These are phyloP conservation scores for Huso huso DNA, from an alignment of 2,797 vertebrate species.

Conservation along the genomic window DNA sequence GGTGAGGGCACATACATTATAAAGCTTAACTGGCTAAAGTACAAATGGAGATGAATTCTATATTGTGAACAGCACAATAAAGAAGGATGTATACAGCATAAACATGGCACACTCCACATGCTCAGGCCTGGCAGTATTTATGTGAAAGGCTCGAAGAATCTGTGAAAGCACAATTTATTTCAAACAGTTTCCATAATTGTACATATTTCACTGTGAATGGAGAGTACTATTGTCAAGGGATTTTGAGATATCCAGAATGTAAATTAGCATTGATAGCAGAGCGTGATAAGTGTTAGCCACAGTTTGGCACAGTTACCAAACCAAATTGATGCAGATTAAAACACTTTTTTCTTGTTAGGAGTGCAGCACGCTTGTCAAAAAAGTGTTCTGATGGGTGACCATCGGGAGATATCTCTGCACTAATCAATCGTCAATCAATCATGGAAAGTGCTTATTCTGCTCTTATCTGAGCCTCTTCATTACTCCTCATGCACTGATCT, in stretches of 20 bases:
- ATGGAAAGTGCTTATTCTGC: constrained; percentile 73
- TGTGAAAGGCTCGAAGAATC: neutral
- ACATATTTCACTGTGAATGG: constrained; percentile 18
- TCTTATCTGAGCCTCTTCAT: constrained; percentile 61
- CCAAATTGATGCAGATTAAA: constrained; percentile 43
- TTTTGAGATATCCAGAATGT: constrained; percentile 41
- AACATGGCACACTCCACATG: neutral
- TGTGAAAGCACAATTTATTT: constrained; percentile 11
- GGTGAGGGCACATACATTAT: constrained; percentile 16
- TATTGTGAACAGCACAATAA: neutral
- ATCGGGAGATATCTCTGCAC: constrained; percentile 50
- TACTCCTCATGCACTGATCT: constrained; percentile 44
- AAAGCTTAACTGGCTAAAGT: constrained; percentile 31
- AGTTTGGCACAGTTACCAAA: constrained; percentile 63
- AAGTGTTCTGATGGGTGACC: constrained; percentile 55
- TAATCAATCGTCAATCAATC: constrained; percentile 78
- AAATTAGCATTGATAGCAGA: constrained; percentile 50
- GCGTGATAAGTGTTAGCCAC: constrained; percentile 45
- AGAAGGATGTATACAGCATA: neutral
- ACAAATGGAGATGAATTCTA: constrained; percentile 35
- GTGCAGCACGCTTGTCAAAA: constrained; percentile 49
- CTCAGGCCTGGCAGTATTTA: neutral
- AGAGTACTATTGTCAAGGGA: constrained; percentile 34
- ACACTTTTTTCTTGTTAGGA: constrained; percentile 32
- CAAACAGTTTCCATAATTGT: constrained; percentile 17